Evolutionary conservation across 2,888 invertebrate genomes (phyloP).

Genomic region (Galeopsomyia nigrocyanea): DNA sequence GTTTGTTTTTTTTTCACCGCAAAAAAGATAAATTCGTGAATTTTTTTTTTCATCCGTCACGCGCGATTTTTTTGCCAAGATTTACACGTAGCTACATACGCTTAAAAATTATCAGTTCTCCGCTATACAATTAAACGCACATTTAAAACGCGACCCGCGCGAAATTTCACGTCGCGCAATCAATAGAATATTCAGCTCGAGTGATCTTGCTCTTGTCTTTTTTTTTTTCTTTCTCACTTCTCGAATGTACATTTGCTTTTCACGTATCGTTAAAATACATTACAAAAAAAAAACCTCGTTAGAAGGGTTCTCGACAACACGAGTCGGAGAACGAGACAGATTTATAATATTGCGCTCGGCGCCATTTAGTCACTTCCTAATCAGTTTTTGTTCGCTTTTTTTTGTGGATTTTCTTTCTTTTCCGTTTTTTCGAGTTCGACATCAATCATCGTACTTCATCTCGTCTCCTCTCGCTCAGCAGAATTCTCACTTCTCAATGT

Average conservation of each 20-base stretch:
- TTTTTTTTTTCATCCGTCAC: conserved; percentile 14
- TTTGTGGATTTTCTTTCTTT: conserved; percentile 1
- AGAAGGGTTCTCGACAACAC: conserved; percentile 17
- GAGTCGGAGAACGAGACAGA: conserved; percentile 43
- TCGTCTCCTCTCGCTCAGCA: not conserved
- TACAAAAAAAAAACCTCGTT: conserved; percentile 36
- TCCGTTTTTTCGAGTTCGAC: conserved; percentile 10
- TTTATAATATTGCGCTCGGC: conserved; percentile 35
- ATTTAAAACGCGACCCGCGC: conserved; percentile 42
- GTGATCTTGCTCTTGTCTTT: not conserved
- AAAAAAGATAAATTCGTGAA: conserved; percentile 12
- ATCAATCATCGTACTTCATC: not conserved
- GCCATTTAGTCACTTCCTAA: conserved; percentile 6
- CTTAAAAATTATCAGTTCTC: conserved; percentile 31
- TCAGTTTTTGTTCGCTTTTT: not conserved
- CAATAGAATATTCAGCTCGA: conserved; percentile 6
- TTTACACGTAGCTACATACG: not conserved
- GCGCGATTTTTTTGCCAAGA: too few species aligned
- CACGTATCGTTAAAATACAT: conserved; percentile 43
- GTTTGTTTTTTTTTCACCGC: not conserved
- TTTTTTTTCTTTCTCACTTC: conserved; percentile 19
- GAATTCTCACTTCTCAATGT: not conserved
- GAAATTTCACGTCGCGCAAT: conserved; percentile 26
- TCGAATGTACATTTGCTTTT: conserved; percentile 23
- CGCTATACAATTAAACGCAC: conserved; percentile 29